Base-by-base conservation (phyloP, 2,113 vertebrate genomes). In the Varanus komodoensis region DNA sequence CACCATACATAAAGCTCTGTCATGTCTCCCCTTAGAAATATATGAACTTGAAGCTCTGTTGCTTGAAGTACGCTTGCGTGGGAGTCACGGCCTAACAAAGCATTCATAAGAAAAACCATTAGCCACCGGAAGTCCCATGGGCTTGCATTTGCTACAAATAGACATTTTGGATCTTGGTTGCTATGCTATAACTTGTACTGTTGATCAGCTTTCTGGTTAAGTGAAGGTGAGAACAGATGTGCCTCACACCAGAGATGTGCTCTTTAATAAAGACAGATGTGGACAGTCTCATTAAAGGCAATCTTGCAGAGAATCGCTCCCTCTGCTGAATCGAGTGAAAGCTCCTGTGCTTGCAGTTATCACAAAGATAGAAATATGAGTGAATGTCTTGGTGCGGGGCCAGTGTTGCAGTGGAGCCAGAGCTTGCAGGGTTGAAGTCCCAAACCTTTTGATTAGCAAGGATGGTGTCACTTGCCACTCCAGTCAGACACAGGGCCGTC, bases 141-240 rank as follows among this genome's bases (percentile, higher is more conserved):
- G 50, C 75, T 75, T 75, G 29, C 17, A 71, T 32, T 52, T 86
- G 50, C 12, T 75, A 44, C 48, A 61, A 19, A 67, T 48, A 67
- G 34, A 81, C n/a, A n/a, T 81, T 50, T n/a, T 21, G 29, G 32
- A 57, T 52, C 44, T 52, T 19, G 54, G 6, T 9, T 71, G 27
- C 23, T 48, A 50, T 71, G 44, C 29, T 32, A 15, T 21, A 48
- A 85, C 44, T 71, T 17, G 15, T n/a, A 38, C 32, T 68, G 61
- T n/a, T 38, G 44, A n/a, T 80, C 25, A 14, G 52, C 29, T 84
- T 68, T 61, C 54, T 82, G 32, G 61, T 61, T 34, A 61, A 44
- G 38, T 84, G 64, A 84, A 84, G 38, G 82, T 84, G 82, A 84
- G 82, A 84, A 44, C 82, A 84, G 38, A 84, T 84, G 82, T 61